These are phyloP conservation scores for Chrysocyon brachyurus DNA, from an alignment of 2,797 vertebrate genomes.

Conservation along the genomic window DNA sequence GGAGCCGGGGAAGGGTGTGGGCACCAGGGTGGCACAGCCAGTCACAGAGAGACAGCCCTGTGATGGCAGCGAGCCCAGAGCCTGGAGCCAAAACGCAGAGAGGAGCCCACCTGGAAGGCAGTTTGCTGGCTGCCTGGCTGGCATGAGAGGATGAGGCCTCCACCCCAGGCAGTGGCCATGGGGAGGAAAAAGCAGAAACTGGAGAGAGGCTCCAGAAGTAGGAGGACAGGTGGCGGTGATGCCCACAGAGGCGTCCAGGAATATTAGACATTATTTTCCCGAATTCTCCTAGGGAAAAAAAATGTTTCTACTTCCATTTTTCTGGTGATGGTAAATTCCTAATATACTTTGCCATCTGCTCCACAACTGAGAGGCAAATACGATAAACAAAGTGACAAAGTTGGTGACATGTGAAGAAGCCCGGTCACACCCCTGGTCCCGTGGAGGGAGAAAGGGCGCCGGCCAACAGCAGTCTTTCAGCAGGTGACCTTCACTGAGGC, in stretches of 20 bases:
- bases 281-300: neutral
- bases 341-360: neutral
- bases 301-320: neutral
- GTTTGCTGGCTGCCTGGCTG: neutral
- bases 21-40: neutral
- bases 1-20: neutral
- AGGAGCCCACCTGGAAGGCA: neutral
- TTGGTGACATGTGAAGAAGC: neutral
- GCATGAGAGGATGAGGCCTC: neutral
- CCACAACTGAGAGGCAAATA: neutral
- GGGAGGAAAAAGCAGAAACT: neutral
- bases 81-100: neutral
- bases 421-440: neutral
- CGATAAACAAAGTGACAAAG: neutral
- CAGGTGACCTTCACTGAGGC: neutral
- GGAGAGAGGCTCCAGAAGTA: neutral
- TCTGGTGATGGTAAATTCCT: neutral
- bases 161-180: neutral
- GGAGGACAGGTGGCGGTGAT: neutral
- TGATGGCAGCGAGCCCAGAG: neutral
- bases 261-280: neutral
- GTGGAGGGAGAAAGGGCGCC: rapidly evolving
- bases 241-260: neutral
- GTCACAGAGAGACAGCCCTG: rapidly evolving
- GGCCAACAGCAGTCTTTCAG: neutral